A percentile compares a stretch with the other conserved stretches of the same genome.
phyloP scores from a whole-genome alignment of 2,888 invertebrate genomes.

The Spodoptera picta region DNA sequence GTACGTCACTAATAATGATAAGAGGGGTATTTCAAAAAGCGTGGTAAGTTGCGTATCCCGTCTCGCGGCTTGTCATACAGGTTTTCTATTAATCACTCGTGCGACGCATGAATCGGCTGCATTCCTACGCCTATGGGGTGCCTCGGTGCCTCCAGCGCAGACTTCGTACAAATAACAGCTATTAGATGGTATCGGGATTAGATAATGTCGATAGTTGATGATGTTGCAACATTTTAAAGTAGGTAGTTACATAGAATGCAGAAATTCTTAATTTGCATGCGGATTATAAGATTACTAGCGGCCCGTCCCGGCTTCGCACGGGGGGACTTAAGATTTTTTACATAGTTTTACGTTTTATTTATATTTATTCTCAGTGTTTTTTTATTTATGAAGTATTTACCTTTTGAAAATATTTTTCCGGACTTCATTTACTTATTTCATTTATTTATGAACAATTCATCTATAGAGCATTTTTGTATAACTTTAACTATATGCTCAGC shows the following conservation, averaged over 20 bases:
- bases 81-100: slow-evolving; percentile 77
- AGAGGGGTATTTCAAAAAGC: slow-evolving; percentile 38
- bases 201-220: slow-evolving; percentile 6
- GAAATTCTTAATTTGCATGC: neutral
- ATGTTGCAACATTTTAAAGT: neutral
- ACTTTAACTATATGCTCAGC: too few relatives aligned
- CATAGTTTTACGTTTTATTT: too few relatives aligned
- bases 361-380: too few relatives aligned
- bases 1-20: slow-evolving; percentile 38
- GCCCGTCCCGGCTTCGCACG: too few relatives aligned
- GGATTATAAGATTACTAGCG: too few relatives aligned
- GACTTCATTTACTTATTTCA: too few relatives aligned
- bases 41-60: slow-evolving; percentile 48
- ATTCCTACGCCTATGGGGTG: slow-evolving; percentile 72
- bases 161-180: slow-evolving; percentile 41
- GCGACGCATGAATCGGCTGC: slow-evolving; percentile 67
- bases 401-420: too few relatives aligned
- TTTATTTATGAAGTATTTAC: too few relatives aligned
- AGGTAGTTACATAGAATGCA: neutral
- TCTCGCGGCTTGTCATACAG: slow-evolving; percentile 61
- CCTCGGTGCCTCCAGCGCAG: slow-evolving; percentile 49
- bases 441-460: too few relatives aligned
- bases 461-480: too few relatives aligned
- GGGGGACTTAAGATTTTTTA: too few relatives aligned
- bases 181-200: slow-evolving; percentile 16